These are phyloP conservation scores for Leptinotarsa haldemani DNA, from an alignment of 2,888 invertebrate genomes.

Conservation along the genomic window DNA sequence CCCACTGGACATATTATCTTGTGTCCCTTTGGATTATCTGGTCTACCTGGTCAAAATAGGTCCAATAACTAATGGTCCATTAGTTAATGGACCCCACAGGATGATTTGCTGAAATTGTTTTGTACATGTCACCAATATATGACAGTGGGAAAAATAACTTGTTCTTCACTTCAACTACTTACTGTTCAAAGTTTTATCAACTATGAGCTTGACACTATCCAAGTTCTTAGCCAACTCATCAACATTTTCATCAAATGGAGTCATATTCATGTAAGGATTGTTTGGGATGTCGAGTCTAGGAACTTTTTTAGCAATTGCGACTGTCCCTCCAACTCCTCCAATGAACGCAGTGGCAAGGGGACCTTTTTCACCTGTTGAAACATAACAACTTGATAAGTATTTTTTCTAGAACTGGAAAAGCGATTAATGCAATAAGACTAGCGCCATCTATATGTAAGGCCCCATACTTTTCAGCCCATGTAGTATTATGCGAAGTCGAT, in stretches of 20 bases:
- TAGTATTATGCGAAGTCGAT: too few species aligned
- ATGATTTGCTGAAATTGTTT: too few species aligned
- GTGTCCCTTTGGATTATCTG: too few species aligned
- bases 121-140: too few species aligned
- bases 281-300: constrained; percentile 33
- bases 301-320: constrained; percentile 41
- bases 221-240: constrained; percentile 52
- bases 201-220: constrained; percentile 65
- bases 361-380: constrained; percentile 55
- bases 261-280: constrained; percentile 21
- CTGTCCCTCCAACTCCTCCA: constrained; percentile 42
- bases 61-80: too few species aligned
- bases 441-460: too few species aligned
- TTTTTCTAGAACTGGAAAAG: background rate
- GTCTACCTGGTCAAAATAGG: too few species aligned
- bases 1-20: too few species aligned
- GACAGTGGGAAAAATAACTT: background rate
- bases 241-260: constrained; percentile 40
- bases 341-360: constrained; percentile 44
- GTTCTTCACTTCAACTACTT: background rate
- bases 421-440: too few species aligned
- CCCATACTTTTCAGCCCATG: too few species aligned
- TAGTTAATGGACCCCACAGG: too few species aligned
- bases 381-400: background rate
- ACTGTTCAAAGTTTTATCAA: constrained; percentile 59